phyloP scores from a whole-genome alignment of 1,140 invertebrate species.

The Delia radicum region DNA sequence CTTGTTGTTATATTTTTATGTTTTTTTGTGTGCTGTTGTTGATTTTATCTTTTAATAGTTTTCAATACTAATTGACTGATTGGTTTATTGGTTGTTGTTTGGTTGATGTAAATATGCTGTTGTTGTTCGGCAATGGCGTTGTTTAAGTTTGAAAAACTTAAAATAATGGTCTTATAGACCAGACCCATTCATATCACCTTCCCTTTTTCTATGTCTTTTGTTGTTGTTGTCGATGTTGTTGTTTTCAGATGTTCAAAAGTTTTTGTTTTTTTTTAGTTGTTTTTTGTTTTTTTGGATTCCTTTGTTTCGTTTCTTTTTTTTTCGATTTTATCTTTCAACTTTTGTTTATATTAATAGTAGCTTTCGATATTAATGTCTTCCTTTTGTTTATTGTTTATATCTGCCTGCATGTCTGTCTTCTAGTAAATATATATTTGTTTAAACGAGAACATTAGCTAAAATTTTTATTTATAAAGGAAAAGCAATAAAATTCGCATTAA shows the following conservation, averaged over 20 bases:
- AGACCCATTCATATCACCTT: not conserved
- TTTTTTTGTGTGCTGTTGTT: not conserved
- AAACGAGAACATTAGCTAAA: not conserved
- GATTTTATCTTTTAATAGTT: not conserved
- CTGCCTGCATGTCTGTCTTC: too few species aligned
- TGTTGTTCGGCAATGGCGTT: slow-evolving; percentile 16
- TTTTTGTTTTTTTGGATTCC: not conserved
- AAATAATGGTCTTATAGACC: not conserved
- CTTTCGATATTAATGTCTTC: slow-evolving; percentile 12
- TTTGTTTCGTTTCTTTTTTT: not conserved
- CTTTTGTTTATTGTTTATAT: slow-evolving; percentile 12
- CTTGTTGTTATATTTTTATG: not conserved
- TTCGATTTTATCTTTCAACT: not conserved
- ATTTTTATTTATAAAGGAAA: not conserved
- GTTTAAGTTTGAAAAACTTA: not conserved
- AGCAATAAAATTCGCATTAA: slow-evolving; percentile 17
- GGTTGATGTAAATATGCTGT: too few species aligned
- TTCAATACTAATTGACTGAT: slow-evolving; percentile 14
- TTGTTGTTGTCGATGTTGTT: too few species aligned
- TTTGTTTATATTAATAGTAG: not conserved
- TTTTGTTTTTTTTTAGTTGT: not conserved
- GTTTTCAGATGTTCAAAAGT: not conserved
- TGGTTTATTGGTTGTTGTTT: too few species aligned
- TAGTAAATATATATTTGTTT: not conserved
- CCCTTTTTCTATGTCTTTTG: too few species aligned